Evolutionary conservation across 2,888 invertebrate genomes (phyloP).

Genomic region (Halictus quadricinctus): DNA sequence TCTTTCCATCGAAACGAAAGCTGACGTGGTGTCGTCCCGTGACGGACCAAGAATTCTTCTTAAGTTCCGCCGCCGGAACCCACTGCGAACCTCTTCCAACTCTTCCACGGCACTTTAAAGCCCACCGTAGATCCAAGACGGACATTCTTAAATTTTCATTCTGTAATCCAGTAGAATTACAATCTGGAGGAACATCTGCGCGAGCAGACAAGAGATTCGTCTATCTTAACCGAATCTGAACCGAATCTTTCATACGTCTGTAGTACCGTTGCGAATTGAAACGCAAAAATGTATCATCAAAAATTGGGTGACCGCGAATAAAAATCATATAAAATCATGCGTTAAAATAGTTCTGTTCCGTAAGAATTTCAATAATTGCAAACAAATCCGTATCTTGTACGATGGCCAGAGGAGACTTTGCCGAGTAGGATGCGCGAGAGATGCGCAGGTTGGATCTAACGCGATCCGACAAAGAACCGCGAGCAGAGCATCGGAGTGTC

Average conservation of each 20-base stretch:
- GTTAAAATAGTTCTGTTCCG: neutral
- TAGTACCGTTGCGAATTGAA: neutral
- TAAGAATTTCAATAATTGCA: neutral
- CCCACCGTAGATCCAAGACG: neutral
- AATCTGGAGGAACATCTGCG: neutral
- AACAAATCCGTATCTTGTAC: neutral
- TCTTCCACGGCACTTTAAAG: neutral
- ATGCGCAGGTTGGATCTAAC: neutral
- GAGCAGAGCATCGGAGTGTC: neutral
- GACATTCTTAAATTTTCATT: no score
- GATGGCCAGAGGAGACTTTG: neutral
- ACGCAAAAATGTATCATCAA: neutral
- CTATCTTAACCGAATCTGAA: no score
- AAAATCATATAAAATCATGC: neutral
- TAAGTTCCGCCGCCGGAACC: neutral
- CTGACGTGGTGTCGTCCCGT: neutral
- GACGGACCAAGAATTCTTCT: neutral
- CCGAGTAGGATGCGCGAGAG: neutral
- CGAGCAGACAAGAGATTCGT: no score
- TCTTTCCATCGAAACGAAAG: slow-evolving; percentile 22
- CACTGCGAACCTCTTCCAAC: neutral
- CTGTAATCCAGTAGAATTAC: neutral
- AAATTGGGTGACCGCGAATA: neutral
- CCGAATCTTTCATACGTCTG: no score
- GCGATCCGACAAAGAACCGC: slow-evolving; percentile 1